Evolutionary conservation across 2,888 invertebrate genomes (phyloP).

Genomic region (Volucella inflata): DNA sequence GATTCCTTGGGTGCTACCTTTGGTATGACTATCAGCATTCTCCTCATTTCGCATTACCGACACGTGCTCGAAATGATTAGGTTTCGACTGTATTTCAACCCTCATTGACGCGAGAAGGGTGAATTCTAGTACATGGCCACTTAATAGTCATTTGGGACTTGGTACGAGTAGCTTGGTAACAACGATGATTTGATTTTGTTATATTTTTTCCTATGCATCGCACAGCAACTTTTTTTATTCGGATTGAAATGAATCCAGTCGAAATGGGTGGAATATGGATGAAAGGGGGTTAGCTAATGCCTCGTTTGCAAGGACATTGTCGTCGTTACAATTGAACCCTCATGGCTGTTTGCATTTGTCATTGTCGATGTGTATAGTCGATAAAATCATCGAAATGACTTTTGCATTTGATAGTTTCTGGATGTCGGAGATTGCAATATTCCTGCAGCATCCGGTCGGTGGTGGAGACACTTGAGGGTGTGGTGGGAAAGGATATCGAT

Average conservation of each 20-base stretch:
- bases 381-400: conserved; percentile 70
- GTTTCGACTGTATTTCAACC: conserved; percentile 31
- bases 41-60: conserved; percentile 46
- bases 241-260: conserved; percentile 6
- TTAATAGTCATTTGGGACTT: conserved; percentile 65
- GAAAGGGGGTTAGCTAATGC: background rate
- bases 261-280: conserved; percentile 22
- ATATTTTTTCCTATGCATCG: conserved; percentile 35
- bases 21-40: background rate
- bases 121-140: conserved; percentile 57
- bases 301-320: conserved; percentile 29
- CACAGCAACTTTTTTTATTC: conserved; percentile 49
- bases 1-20: conserved; percentile 35
- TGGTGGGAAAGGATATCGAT: conserved; percentile 43
- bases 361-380: conserved; percentile 68
- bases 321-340: conserved; percentile 63
- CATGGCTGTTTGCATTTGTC: conserved; percentile 73
- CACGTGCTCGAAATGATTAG: conserved; percentile 74
- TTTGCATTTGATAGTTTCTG: conserved; percentile 63
- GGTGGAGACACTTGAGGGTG: background rate
- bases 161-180: conserved; percentile 9
- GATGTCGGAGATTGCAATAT: conserved; percentile 30
- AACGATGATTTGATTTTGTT: conserved; percentile 50
- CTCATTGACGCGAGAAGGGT: conserved; percentile 19
- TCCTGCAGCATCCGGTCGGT: background rate